A percentile compares a stretch with the other conserved stretches of the same genome.
Conservation (phyloP, 2,888 invertebrate genomes). For the Ditula angustiorana region DNA sequence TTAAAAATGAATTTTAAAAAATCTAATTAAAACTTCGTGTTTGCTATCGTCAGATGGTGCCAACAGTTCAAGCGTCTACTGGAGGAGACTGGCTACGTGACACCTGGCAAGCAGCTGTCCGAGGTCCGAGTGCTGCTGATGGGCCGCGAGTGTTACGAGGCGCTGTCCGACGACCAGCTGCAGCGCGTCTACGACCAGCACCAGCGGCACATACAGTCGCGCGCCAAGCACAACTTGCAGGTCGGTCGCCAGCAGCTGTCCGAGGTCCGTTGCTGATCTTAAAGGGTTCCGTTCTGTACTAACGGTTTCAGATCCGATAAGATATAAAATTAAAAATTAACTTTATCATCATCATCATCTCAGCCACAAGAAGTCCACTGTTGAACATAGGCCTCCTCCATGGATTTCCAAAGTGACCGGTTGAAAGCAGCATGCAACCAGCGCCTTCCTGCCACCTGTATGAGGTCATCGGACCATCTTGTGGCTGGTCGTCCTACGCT, state of each 20-base stretch:
- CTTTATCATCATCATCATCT: no score
- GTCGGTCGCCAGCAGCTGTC: conserved; percentile 65
- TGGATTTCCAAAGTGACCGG: no score
- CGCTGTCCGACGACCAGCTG: conserved; percentile 94
- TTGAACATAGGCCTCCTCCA: no score
- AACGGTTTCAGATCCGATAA: no score
- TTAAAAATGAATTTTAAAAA: no score
- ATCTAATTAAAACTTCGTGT: no score
- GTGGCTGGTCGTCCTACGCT: no score
- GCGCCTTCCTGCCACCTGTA: no score
- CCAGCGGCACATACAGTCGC: conserved; percentile 95
- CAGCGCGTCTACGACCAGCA: conserved; percentile 97
- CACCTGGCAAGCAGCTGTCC: conserved; percentile 96
- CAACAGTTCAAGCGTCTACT: conserved; percentile 97
- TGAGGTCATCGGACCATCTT: no score
- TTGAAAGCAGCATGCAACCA: no score
- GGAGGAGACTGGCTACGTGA: conserved; percentile 97
- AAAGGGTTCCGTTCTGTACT: background rate
- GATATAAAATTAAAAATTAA: no score
- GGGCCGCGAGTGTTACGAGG: conserved; percentile 97
- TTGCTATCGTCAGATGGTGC: conserved; percentile 95
- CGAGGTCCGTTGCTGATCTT: background rate
- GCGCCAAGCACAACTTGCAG: conserved; percentile 96
- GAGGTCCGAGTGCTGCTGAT: conserved; percentile 96
- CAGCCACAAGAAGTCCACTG: no score